Base-by-base conservation (phyloP, 37 sponge, comb jelly and placozoan genomes). In the Agelas oroides region DNA sequence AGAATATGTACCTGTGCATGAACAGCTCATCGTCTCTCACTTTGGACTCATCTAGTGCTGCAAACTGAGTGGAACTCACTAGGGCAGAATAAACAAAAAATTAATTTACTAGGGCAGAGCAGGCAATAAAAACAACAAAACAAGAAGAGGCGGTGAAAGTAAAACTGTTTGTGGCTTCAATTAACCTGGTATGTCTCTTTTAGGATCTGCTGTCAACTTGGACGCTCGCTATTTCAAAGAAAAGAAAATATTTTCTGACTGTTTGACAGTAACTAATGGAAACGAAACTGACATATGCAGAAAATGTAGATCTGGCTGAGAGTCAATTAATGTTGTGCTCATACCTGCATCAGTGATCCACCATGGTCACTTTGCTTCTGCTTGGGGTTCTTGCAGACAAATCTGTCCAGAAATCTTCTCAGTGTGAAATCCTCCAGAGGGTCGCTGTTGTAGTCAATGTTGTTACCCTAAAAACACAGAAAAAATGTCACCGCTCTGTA, bases 351-450 rank as follows among this genome's bases (percentile, higher is more conserved):
- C 0, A 95, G 52, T 21, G 97, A 97, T 53, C 96, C 96, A 32
- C 97, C 97, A 69, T 95, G 95, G 56, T 95, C 97, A 82, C 80
- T 75, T 15, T 39, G 36, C 41, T 79, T 90, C 72, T 93, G 88
- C 84, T 99, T 99, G 6, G 99, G 99, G 57, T 93, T 97, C 80
- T 93, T 97, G 87, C 82, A 95, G 37, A 97, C 92, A 78, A 99
- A 97, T 31, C 92, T 84, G 59, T 99, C 99, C 66, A 99, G 75
- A 68, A 99, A 99, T 35, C 83, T 81, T 37, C 78, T 87, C 28
- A 93, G 62, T n/a, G 97, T 92, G 81, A 99, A 99, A 70, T 97
- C 96, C 54, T 89, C 66, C 34, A 99, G 76, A 21, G 99, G 97
- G 59, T 99, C 99, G 13, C 99, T 90, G 13, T 78, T 39, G 70